phyloP scores from a whole-genome alignment of 1,140 invertebrate species.

The Ceratina japonica region DNA sequence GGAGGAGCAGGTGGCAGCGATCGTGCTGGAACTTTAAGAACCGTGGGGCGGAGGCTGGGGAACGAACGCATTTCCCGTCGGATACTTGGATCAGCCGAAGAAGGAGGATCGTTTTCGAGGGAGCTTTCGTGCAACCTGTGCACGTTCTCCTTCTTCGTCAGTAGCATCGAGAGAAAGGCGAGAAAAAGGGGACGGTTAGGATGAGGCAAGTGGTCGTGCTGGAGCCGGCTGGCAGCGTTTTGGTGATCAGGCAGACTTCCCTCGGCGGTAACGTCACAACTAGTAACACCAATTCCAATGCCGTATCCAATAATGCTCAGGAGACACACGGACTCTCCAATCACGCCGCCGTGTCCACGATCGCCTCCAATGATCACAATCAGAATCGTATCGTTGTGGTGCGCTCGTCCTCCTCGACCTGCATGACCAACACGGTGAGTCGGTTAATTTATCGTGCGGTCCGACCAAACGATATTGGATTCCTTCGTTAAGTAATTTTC shows the following conservation, averaged over 20 bases:
- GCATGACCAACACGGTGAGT: slow-evolving; percentile 73
- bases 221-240: slow-evolving; percentile 77
- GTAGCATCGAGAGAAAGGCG: background rate
- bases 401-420: slow-evolving; percentile 71
- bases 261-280: slow-evolving; percentile 65
- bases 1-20: slow-evolving; percentile 62
- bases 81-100: slow-evolving; percentile 45
- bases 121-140: slow-evolving; percentile 36
- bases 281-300: slow-evolving; percentile 65
- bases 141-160: slow-evolving; percentile 48
- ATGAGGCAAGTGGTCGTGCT: slow-evolving; percentile 78
- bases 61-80: slow-evolving; percentile 59
- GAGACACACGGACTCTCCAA: slow-evolving; percentile 65
- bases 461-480: background rate
- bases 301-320: slow-evolving; percentile 63
- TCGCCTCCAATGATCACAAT: slow-evolving; percentile 75
- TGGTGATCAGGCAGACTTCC: slow-evolving; percentile 77
- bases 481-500: background rate
- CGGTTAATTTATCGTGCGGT: slow-evolving; percentile 28
- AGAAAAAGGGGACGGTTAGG: slow-evolving; percentile 30
- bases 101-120: slow-evolving; percentile 40
- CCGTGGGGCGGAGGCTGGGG: slow-evolving; percentile 51
- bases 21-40: slow-evolving; percentile 59
- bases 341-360: slow-evolving; percentile 65
- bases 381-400: slow-evolving; percentile 78